Evolutionary conservation across 1,140 invertebrate genomes (phyloP).

Genomic region (Parasteatoda tepidariorum): DNA sequence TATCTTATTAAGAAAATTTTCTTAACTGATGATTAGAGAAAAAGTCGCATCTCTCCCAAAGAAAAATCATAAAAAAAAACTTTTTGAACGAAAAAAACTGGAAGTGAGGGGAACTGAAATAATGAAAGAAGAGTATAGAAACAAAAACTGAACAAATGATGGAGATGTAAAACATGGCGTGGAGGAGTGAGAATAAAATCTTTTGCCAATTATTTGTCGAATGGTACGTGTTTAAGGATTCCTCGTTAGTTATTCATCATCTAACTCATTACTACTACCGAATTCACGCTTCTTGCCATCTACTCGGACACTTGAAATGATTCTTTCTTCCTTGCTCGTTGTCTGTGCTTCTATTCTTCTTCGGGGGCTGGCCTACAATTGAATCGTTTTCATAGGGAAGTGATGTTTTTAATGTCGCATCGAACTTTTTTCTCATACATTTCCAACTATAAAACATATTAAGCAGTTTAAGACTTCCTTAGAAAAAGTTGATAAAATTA

Average conservation of each 20-base stretch:
- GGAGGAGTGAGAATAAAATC: slow-evolving; percentile 24
- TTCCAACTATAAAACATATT: too few relatives aligned
- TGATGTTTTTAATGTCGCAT: not conserved
- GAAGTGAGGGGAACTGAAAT: not conserved
- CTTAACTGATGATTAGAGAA: slow-evolving; percentile 53
- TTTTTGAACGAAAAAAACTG: not conserved
- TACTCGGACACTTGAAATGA: slow-evolving; percentile 23
- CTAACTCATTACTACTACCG: slow-evolving; percentile 39
- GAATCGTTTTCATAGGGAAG: not conserved
- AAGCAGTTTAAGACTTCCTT: too few relatives aligned
- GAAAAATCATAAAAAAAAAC: not conserved
- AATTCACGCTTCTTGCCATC: slow-evolving; percentile 38
- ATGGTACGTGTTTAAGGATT: slow-evolving; percentile 39
- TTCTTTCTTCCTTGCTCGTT: not conserved
- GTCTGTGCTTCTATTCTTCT: not conserved
- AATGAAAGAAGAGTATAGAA: not conserved
- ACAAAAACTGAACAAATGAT: slow-evolving; percentile 1
- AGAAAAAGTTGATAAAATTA: too few relatives aligned
- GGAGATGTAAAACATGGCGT: slow-evolving; percentile 30
- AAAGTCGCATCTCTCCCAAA: not conserved
- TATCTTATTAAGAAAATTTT: slow-evolving; percentile 45
- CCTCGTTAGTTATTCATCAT: slow-evolving; percentile 51
- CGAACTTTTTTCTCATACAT: not conserved
- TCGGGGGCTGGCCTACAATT: not conserved
- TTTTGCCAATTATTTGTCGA: slow-evolving; percentile 56